Evolutionary conservation across 2,113 vertebrate species (phyloP).

Genomic region (Lampris megalopsis): DNA sequence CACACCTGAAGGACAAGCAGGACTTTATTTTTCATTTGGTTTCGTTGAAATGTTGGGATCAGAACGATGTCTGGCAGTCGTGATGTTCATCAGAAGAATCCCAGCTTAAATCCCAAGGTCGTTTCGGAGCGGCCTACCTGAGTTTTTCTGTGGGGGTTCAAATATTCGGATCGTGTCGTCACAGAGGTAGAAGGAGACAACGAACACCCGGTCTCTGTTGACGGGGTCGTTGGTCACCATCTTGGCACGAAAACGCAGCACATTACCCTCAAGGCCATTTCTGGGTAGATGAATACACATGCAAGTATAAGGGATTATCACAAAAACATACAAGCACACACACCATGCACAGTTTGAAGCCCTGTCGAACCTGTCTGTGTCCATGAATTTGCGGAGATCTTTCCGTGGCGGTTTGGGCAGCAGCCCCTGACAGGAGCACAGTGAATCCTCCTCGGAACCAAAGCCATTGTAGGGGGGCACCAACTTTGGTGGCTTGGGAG

Average conservation of each 20-base stretch:
- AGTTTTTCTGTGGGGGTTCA: constrained; percentile 84
- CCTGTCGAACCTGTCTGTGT: constrained; percentile 88
- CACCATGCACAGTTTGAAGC: constrained; percentile 4
- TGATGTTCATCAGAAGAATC: constrained; percentile 23
- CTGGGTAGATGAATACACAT: constrained; percentile 58
- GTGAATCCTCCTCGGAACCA: constrained; percentile 94
- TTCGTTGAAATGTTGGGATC: constrained; percentile 10
- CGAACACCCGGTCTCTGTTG: constrained; percentile 83
- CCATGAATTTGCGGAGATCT: constrained; percentile 86
- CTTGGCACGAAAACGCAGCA: constrained; percentile 85
- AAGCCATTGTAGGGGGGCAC: constrained; percentile 92
- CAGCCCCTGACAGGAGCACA: constrained; percentile 85
- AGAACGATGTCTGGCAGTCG: constrained; percentile 20
- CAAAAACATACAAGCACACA: not conserved
- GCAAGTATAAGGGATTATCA: not conserved
- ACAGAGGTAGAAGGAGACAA: constrained; percentile 88
- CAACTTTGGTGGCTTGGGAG: constrained; percentile 73
- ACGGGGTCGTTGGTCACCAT: constrained; percentile 76
- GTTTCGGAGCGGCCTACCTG: constrained; percentile 81
- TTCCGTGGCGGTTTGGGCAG: constrained; percentile 79
- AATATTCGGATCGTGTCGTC: constrained; percentile 90
- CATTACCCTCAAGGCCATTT: constrained; percentile 83
- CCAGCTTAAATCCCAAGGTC: not conserved
- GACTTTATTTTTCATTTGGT: constrained; percentile 4
- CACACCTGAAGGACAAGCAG: constrained; percentile 77